A percentile compares a stretch with the other conserved stretches of the same genome.
Conservation (phyloP, 2,113 vertebrate species). For the Megaleporinus macrocephalus region DNA sequence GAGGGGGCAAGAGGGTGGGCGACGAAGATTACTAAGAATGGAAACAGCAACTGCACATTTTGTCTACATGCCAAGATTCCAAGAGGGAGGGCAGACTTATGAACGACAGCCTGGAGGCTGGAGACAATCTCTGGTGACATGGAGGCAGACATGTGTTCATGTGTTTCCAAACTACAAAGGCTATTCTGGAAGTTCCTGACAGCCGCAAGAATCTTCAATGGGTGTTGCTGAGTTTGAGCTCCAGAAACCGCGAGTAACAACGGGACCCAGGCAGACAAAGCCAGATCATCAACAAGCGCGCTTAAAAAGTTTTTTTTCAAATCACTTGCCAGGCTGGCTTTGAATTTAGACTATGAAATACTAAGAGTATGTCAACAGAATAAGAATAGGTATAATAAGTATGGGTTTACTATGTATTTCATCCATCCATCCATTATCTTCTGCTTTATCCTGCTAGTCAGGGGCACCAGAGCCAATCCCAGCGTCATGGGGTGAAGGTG, state of each 20-base stretch:
- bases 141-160: neutral
- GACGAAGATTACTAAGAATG: constrained; percentile 64
- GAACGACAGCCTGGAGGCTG: constrained; percentile 45
- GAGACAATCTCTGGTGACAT: constrained; percentile 41
- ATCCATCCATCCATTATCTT: too few relatives aligned
- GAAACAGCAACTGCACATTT: constrained; percentile 57
- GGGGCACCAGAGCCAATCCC: too few relatives aligned
- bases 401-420: too few relatives aligned
- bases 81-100: constrained; percentile 42
- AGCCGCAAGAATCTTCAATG: constrained; percentile 4
- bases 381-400: too few relatives aligned
- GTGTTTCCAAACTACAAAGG: constrained; percentile 8
- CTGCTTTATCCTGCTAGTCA: too few relatives aligned
- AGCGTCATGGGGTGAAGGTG: too few relatives aligned
- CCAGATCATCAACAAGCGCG: neutral
- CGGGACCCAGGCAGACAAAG: neutral
- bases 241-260: constrained; percentile 2
- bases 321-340: too few relatives aligned
- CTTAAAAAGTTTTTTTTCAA: too few relatives aligned
- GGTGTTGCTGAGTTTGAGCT: neutral
- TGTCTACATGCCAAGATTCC: constrained; percentile 55
- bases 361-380: too few relatives aligned
- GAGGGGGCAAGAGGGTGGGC: constrained; percentile 41
- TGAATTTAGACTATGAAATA: too few relatives aligned
- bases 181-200: constrained; percentile 18